Evolutionary conservation across 2,797 vertebrate species (phyloP).

Genomic region (Hybognathus amarus): DNA sequence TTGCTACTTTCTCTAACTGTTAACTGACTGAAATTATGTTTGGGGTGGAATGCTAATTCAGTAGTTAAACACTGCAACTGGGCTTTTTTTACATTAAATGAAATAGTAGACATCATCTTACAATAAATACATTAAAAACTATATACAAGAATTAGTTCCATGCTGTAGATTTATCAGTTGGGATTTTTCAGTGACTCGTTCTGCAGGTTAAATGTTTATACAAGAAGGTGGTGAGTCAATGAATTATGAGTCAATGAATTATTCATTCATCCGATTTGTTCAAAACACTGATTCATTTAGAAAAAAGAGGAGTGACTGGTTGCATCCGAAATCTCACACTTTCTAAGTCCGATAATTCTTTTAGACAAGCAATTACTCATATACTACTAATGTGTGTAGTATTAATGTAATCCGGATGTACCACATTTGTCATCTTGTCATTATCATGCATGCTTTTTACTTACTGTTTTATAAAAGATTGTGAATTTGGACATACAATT

Average conservation of each 20-base stretch:
- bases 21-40: not conserved
- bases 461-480: not conserved
- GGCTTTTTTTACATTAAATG: not conserved
- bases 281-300: not conserved
- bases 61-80: not conserved
- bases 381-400: not conserved
- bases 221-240: not conserved
- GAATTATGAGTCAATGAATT: not conserved
- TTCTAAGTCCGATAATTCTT: not conserved
- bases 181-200: not conserved
- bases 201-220: not conserved
- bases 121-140: not conserved
- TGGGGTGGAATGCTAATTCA: not conserved
- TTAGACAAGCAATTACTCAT: not conserved
- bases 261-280: not conserved
- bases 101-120: not conserved
- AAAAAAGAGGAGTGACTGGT: not conserved
- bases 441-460: not conserved
- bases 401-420: not conserved
- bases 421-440: not conserved
- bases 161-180: not conserved
- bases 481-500: not conserved
- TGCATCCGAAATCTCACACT: not conserved
- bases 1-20: not conserved
- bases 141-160: not conserved